Evolutionary conservation across 2,113 vertebrate species (phyloP), one percentile per base, ranked within the genome.

Genomic region (Macquaria australasica): DNA sequence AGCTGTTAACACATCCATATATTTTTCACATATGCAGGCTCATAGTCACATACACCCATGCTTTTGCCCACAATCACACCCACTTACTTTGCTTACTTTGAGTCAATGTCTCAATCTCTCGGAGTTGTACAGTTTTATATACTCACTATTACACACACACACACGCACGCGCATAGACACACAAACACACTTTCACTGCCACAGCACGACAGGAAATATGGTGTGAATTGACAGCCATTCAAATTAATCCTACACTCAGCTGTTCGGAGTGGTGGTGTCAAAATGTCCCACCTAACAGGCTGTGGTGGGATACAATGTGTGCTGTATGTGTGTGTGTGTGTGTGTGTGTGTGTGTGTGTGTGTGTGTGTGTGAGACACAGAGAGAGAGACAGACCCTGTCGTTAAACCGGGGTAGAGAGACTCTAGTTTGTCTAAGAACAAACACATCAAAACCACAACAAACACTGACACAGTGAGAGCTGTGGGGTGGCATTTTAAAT

Each of bases 181-280:
- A 64, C 59, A 58, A 15, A 58, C 8, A 56, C 55, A 45, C 37
- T 21, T 62, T 53, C 28, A 41, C 23, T 74, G 43, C 25, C 66
- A 62, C 53, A 76, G 31, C 64, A 28, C 16, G 14, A 66, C 31
- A 77, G 63, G 18, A 75, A 74, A 83, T 73, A 72, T 63, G 62
- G 58, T 55, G 45, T 64, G 70, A 84, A 71, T 8, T 53, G 84
- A 82, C 79, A 75, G 76, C 43, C 45, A 63, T 63, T 82, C 11
- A 60, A 82, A 87, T 73, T 25, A 84, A 76, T 82, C 72, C 60
- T 39, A 15, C 60, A 18, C 73, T 83, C 43, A 77, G 79, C 68
- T 81, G 51, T 25, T 58, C 74, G 39, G 50, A 74, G 62, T 50
- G 45, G 5, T 62, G 41, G 59, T 59, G 79, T 80, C 41, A 66